Base-by-base conservation (phyloP, 2,888 invertebrate species). In the Alviniconcha strummeri region DNA sequence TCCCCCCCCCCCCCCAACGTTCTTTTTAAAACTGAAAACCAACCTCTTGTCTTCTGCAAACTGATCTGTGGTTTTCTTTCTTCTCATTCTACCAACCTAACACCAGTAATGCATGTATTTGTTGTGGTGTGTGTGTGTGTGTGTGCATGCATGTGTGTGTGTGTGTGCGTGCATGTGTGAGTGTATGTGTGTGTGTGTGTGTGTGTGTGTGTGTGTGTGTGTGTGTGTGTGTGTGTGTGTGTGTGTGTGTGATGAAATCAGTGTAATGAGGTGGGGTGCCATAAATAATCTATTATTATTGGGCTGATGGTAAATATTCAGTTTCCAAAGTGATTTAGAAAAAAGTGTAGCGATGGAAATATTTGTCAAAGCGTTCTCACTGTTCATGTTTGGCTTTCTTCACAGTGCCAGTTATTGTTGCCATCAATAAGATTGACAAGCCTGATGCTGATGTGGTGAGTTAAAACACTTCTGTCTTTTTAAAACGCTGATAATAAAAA, bases 401-500 rank as follows among this genome's bases (percentile, higher is more conserved):
- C 95, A 86, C 95, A 96, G 98, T 99, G 89, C 98, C 98, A 0
- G 96, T 99, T 67, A 96, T 99, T 91, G 98, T 99, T 89, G 99
- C 99, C 67, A 96, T 99, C 88, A 99, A 99, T 95, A 99, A 99
- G 95, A 97, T 98, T 91, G 99, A 99, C 95, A 97, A 98, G 92
- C 96, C 96, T 85, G 96, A 96, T 93, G 97, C 97, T 86, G 96
- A 99, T 95, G 96, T 98, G 94, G 98, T 97, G 88, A 90, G 93
- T 93, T 36, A 36, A 36, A 36, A 36, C 36, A 84, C 8, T 19
- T 56, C 7, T n/a, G 9, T 79, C 60, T 7, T 55, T 8, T 55
- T 69, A 69, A 17, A 13, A 69, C 4, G 15, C 4, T 5, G 6
- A 13, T 69, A 11, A 69, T n/a, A 13, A 5, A 17, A 7, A 69